Conservation (phyloP, 2,888 invertebrate species). For the Sinhomidia bicolor region DNA sequence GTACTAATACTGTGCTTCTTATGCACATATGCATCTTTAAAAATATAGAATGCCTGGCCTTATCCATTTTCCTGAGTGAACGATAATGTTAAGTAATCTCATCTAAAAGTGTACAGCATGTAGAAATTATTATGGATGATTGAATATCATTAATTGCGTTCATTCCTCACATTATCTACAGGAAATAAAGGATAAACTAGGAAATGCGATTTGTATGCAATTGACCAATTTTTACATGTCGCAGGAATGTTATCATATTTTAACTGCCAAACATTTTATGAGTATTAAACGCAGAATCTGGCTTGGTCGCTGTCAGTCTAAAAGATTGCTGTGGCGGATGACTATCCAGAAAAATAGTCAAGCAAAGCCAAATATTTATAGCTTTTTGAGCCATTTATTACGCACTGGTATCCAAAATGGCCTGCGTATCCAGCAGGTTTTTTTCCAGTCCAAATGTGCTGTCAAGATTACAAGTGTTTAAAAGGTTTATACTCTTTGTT, state of each 20-base stretch:
- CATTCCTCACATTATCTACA: background rate
- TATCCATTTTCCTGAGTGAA: background rate
- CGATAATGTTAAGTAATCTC: background rate
- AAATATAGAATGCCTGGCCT: background rate
- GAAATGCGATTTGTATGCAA: conserved; percentile 42
- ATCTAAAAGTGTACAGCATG: background rate
- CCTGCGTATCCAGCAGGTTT: background rate
- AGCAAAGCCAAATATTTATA: background rate
- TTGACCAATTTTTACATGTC: background rate
- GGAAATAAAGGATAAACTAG: background rate
- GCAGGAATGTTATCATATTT: background rate
- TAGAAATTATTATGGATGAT: background rate
- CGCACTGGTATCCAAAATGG: background rate
- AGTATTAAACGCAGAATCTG: conserved; percentile 32
- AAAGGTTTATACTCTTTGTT: background rate
- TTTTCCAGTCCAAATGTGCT: background rate
- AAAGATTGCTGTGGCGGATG: background rate
- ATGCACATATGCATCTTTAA: background rate
- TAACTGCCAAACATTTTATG: conserved; percentile 9
- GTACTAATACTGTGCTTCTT: background rate
- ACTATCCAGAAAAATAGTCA: background rate
- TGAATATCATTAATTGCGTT: background rate
- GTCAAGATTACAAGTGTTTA: background rate
- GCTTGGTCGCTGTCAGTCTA: background rate
- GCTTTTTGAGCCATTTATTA: too few relatives aligned